A percentile compares a stretch with the other conserved stretches of the same genome.
Evolutionary conservation across 2,797 vertebrate genomes (phyloP).

Genomic region (Tokudaia muenninki): DNA sequence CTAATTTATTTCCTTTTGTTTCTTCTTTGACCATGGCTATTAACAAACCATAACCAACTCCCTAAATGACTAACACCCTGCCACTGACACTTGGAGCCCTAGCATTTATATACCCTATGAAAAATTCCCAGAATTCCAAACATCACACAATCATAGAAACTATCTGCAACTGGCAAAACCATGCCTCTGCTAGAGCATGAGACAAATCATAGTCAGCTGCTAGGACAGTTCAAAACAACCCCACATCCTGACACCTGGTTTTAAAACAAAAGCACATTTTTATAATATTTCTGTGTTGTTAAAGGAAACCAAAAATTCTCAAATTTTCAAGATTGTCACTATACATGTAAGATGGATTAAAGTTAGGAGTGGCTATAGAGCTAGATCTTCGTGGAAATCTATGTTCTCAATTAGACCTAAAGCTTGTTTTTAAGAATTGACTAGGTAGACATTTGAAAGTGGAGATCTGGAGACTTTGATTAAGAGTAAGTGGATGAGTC

Average conservation of each 20-base stretch:
- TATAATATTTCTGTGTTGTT: neutral
- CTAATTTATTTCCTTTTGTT: neutral
- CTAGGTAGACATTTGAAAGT: conserved; percentile 4
- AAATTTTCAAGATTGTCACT: neutral
- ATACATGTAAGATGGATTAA: neutral
- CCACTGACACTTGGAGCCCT: neutral
- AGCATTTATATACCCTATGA: neutral
- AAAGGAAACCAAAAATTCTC: neutral
- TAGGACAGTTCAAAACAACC: neutral
- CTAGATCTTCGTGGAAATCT: neutral
- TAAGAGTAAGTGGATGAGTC: neutral
- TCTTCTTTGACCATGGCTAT: neutral
- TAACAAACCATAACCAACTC: neutral
- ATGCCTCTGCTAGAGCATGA: neutral
- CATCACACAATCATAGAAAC: neutral
- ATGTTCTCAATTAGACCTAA: neutral
- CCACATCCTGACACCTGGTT: neutral
- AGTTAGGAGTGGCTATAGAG: neutral
- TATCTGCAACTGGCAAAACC: neutral
- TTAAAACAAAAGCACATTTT: neutral
- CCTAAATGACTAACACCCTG: neutral
- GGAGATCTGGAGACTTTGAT: neutral
- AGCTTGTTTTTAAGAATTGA: neutral
- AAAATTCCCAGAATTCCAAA: neutral
- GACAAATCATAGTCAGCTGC: neutral